Base-by-base conservation (phyloP, 1,140 invertebrate species). In the Orussus abietinus region DNA sequence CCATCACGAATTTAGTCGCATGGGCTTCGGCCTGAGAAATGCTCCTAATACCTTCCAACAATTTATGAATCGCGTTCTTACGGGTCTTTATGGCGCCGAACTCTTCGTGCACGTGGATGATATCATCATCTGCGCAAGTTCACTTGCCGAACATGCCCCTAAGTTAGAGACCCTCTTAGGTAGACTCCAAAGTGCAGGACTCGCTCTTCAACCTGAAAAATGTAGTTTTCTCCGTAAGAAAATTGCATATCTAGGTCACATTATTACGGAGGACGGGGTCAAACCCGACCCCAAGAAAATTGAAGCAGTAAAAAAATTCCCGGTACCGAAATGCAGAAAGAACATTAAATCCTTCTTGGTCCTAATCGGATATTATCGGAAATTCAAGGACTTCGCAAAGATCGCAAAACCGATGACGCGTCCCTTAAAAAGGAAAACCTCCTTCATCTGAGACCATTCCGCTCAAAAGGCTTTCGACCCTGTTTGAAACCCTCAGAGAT, bases 21-120 rank as follows among this genome's bases (percentile, higher is more conserved):
- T 62, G 51, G 61, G 66, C 10, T 69, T 67, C 48, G 66, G 66
- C 7, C 40, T 73, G 4, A 49, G 41, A 17, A 69, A 64, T 49
- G 42, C 53, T 0, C 59, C 59, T 3, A 40, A 53, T 1, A 62
- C 57, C 3, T 72, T 75, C 48, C 60, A 71, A 37, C 38, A 55
- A 28, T 21, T 62, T 6, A 62, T 65, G 52, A 49, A 64, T 30
- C 43, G 21, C 6, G 42, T 64, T n/a, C 38, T 69, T 9, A 6
- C 29, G 2, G 52, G 54, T 10, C 17, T 64, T 9, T 26, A 43
- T 33, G 42, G 39, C n/a, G 33, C 45, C 4, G 28, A 43, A 32
- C 40, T 20, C 22, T 61, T 35, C 33, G 56, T 72, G 4, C 76
- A 75, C 48, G 31, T 77, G 5, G 75, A 77, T 52, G 74, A 77